Percentiles rank a stretch among this genome's conserved stretches.
Evolutionary conservation across 2,888 invertebrate genomes (phyloP).

Genomic region (Drosophila cyrtoloma): DNA sequence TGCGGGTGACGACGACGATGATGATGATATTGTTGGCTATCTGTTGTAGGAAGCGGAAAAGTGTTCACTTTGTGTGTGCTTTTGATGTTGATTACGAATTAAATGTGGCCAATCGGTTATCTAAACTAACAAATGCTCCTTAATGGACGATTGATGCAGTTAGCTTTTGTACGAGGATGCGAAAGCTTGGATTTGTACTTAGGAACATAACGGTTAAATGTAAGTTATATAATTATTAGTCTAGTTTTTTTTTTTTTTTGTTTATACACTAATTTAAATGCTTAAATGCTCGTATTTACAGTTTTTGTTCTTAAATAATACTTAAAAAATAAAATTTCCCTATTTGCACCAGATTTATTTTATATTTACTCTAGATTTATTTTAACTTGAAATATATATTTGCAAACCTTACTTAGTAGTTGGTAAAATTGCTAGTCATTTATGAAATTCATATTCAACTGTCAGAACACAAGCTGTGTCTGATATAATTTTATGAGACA

Average conservation of each 20-base stretch:
- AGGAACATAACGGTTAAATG: not conserved
- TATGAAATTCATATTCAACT: not conserved
- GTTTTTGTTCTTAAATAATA: not conserved
- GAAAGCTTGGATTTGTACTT: slow-evolving; percentile 4
- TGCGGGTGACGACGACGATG: slow-evolving; percentile 26
- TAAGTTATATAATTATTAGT: not conserved
- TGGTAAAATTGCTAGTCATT: not conserved
- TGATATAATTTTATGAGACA: not conserved
- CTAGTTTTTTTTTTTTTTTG: not conserved
- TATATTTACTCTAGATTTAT: not conserved
- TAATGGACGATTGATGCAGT: not conserved
- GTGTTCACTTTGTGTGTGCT: not conserved
- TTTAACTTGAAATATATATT: not conserved
- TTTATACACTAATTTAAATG: not conserved
- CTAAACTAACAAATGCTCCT: not conserved
- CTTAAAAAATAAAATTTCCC: not conserved
- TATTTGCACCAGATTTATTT: not conserved
- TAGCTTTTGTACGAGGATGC: not conserved
- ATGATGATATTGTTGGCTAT: slow-evolving; percentile 70
- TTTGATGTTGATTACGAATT: not conserved
- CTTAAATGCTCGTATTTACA: not conserved
- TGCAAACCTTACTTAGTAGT: not conserved
- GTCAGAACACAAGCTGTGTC: not conserved
- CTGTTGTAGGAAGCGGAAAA: slow-evolving; percentile 31
- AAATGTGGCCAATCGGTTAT: not conserved